Evolutionary conservation across 2,888 invertebrate species (phyloP), one percentile per base, ranked within the genome.

Genomic region (Dusona sp.): DNA sequence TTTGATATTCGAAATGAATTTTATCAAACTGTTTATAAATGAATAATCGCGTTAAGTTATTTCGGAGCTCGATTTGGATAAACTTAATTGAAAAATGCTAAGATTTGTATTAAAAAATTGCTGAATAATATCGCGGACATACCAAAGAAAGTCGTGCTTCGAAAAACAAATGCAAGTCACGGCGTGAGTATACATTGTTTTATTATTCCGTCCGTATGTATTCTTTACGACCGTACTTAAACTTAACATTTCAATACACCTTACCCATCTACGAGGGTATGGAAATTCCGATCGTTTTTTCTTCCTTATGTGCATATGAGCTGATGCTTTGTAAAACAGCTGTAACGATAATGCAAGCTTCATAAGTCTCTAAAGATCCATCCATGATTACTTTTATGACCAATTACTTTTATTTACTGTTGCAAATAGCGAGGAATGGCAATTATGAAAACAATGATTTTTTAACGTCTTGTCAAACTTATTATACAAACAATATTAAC

Each of bases 161-260:
- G 36, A 67, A 67, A 42, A 42, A 22, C 36, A 22, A 67, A 67
- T 54, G 73, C n/a, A 22, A 51, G 36, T 38, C 22, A 73, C 54
- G 73, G 22, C 22, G 13, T 9, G 22, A 33, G 22, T 11, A 22
- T 36, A 45, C 42, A 22, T 73, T 57, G 61, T 57, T 61, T 74
- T 61, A 74, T 61, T 74, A 74, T 74, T 61, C 74, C 42, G 42
- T 42, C 61, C 42, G 74, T 61, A 42, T 36, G 22, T 25, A 42
- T 74, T 74, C 51, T 74, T 74, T 74, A 74, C 54, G 74, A 74
- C 42, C 19, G 42, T 25, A 74, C 74, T 57, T 57, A 61, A 74
- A 74, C 22, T 61, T 42, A 74, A 74, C 61, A 74, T 74, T 61
- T 74, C 74, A 61, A 61, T 75, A 48, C n/a, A 42, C 16, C 57